Base-by-base conservation (phyloP, 1,140 invertebrate genomes). In the Melanaphis sacchari region DNA sequence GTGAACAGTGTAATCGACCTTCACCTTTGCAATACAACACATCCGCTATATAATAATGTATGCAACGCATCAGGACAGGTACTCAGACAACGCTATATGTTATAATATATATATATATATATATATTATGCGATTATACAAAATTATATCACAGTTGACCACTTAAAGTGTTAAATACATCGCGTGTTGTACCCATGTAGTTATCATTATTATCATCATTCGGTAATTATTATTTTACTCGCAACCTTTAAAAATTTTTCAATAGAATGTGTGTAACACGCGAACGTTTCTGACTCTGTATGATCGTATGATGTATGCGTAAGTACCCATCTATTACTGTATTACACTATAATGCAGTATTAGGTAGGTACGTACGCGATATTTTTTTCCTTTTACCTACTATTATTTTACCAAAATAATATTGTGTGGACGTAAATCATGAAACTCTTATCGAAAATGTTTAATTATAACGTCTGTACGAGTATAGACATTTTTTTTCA, bases 1-100 rank as follows among this genome's bases (percentile, higher is more conserved):
- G 59, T 81, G 59, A 46, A 52, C 36, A 46, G 31, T 36, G 76
- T 92, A 84, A 82, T 84, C 91, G 91, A 93, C 91, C 91, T 93
- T 93, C 91, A 93, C 91, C 91, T 93, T 93, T 93, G 26, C 91
- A 46, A 52, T 24, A 41, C 8, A 36, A 26, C 49, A 26, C 49
- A 90, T 66, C 54, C 89, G 54, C 54, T 54, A 89, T 31, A 26
- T 38, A 38, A 88, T 66, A 66, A 66, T n/a, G 18, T n/a, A 52
- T 26, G 8, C 87, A 38, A 89, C 21, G 31, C 18, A 66, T 76
- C 59, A n/a, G 31, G 31, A 26, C 54, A 87, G 41, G 84, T 87
- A 18, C 41, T 41, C 38, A 40, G 85, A 46, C 24, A 9, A 36
- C 18, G 40, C n/a, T n/a, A n/a, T 26, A 66, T n/a, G 40, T 26